phyloP scores from a whole-genome alignment of 64 coral and sea anemone genomes.

The Cladopsammia gracilis region DNA sequence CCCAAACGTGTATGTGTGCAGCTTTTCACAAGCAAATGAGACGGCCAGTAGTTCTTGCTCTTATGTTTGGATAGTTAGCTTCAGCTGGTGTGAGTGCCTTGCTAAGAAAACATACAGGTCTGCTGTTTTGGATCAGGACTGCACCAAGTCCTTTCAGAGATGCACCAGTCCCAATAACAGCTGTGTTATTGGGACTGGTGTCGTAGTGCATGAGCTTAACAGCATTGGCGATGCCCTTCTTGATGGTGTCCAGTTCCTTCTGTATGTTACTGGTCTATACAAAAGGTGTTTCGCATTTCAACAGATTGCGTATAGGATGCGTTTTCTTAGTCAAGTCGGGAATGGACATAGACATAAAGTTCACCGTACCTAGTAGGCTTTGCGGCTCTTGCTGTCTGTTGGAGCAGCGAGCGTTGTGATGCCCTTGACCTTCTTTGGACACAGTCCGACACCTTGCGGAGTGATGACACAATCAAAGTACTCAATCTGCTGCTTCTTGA shows the following conservation, averaged over 20 bases:
- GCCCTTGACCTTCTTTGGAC: slow-evolving; percentile 71
- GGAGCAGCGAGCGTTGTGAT: slow-evolving; percentile 57
- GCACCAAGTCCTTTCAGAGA: slow-evolving; percentile 34
- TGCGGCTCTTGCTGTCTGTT: slow-evolving; percentile 64
- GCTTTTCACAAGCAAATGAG: slow-evolving; percentile 65
- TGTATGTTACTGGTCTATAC: slow-evolving; percentile 33
- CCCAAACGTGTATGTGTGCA: slow-evolving; percentile 69
- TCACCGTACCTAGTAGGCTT: slow-evolving; percentile 69
- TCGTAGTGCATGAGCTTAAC: slow-evolving; percentile 24
- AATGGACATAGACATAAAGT: slow-evolving; percentile 64
- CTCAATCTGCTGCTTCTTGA: slow-evolving; percentile 76
- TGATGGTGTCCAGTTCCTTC: slow-evolving; percentile 23
- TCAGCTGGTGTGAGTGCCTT: slow-evolving; percentile 42
- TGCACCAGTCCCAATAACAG: slow-evolving; percentile 39
- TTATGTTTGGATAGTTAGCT: slow-evolving; percentile 66
- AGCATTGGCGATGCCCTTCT: slow-evolving; percentile 3
- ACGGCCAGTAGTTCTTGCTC: slow-evolving; percentile 64
- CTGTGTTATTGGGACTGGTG: slow-evolving; percentile 29
- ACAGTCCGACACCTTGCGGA: slow-evolving; percentile 74
- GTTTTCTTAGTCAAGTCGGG: slow-evolving; percentile 63
- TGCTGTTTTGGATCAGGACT: slow-evolving; percentile 41
- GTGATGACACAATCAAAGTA: slow-evolving; percentile 81
- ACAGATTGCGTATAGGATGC: slow-evolving; percentile 53
- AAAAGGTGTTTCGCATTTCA: slow-evolving; percentile 55
- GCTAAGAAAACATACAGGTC: slow-evolving; percentile 49